Evolutionary conservation across 2,888 invertebrate genomes (phyloP).

Genomic region (Heliconius hortense): DNA sequence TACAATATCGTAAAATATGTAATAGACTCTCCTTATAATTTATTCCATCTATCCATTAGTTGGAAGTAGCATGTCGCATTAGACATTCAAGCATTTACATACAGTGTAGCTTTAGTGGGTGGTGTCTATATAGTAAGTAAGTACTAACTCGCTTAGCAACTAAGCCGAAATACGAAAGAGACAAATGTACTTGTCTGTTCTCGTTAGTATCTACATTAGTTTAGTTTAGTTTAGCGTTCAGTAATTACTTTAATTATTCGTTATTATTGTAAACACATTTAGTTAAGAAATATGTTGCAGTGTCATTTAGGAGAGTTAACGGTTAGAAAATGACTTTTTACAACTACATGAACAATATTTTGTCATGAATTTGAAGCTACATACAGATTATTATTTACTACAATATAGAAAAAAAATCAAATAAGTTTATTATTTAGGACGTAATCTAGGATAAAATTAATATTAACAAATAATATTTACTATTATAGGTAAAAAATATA

Average conservation of each 20-base stretch:
- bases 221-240: neutral
- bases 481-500: slow-evolving; percentile 6
- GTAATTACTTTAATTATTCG: neutral
- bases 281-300: slow-evolving; percentile 18
- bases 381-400: neutral
- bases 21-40: slow-evolving; percentile 56
- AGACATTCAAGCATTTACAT: neutral
- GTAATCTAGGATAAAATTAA: neutral
- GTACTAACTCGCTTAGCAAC: slow-evolving; percentile 31
- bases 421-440: neutral
- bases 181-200: slow-evolving; percentile 9
- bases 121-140: neutral
- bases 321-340: neutral
- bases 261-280: slow-evolving; percentile 16
- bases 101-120: no score
- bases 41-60: slow-evolving; percentile 24
- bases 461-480: slow-evolving; percentile 7
- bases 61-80: slow-evolving; percentile 22
- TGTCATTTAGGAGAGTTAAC: slow-evolving; percentile 3
- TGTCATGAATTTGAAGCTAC: slow-evolving; percentile 4
- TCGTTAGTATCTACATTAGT: slow-evolving; percentile 9
- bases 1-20: slow-evolving; percentile 62
- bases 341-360: neutral
- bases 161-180: slow-evolving; percentile 6
- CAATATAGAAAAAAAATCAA: neutral